Base-by-base conservation (phyloP, 2,888 invertebrate species). In the Andrena camellia region DNA sequence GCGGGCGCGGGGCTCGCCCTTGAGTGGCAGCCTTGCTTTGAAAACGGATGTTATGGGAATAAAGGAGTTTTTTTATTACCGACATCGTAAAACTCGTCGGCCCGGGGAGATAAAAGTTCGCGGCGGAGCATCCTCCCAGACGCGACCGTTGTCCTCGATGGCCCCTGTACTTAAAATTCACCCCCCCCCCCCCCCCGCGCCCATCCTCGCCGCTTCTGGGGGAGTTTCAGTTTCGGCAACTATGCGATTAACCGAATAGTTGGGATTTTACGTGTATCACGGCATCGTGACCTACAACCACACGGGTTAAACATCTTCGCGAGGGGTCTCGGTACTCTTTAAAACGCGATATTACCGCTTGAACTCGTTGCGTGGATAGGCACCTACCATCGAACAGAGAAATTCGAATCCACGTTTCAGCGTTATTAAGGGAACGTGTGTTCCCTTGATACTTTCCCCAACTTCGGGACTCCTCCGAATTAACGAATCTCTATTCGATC, bases 1-100 rank as follows among this genome's bases (percentile, higher is more conserved):
- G 8, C 26, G 17, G 52, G 62, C 68, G 57, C 81, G 72, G 78
- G 66, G 75, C 59, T 35, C 17, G 10, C 42, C 42, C 29, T 35
- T 67, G 59, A 86, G 78, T 77, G 78, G 64, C 60, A 20, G 52
- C 66, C 84, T 50, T 29, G 76, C 33, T 71, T 81, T 48, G 67
- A 62, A 64, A 81, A 62, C 31, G 52, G 42, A 57, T 75, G 74
- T 42, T 23, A 57, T 57, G 64, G 74, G 68, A 63, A 86, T 86
- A 82, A 84, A 84, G 54, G 75, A 84, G 68, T 67, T 86, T 82
- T 82, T 57, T 77, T 84, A 84, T 86, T 73, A 48, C 42, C 64
- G 33, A 13, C 29, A 62, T 72, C 72, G 72, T 86, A 79, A 86
- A 86, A 77, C 69, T 52, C 35, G 23, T 31, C 23, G 6, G 26